Conservation (phyloP, 1,140 invertebrate species). For the Mya arenaria region DNA sequence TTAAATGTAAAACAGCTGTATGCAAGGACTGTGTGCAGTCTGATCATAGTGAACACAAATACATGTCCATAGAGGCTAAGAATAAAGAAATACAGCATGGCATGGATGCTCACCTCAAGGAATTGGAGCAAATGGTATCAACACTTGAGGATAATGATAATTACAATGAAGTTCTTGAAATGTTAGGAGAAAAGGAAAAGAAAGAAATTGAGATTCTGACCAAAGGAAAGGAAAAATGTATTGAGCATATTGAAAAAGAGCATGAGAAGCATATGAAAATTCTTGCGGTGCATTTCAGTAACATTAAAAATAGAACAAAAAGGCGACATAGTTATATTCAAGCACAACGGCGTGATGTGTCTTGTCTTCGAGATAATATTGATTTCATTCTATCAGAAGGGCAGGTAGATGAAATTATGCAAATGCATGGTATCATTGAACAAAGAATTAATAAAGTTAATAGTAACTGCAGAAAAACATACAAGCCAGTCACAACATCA, state of each 20-base stretch:
- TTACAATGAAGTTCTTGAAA: not conserved
- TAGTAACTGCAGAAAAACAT: not conserved
- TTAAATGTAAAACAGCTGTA: not conserved
- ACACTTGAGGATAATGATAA: not conserved
- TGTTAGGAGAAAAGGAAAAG: not conserved
- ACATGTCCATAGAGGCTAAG: not conserved
- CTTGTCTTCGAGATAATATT: not conserved
- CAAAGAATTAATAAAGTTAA: not conserved
- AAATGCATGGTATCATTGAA: not conserved
- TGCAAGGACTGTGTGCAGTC: conserved; percentile 3
- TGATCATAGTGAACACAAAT: not conserved
- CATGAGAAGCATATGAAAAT: not conserved
- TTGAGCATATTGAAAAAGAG: not conserved
- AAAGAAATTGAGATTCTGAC: conserved; percentile 7
- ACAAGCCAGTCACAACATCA: not conserved
- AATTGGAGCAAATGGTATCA: not conserved
- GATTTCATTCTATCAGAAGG: conserved; percentile 11
- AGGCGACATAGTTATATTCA: not conserved
- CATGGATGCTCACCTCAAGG: not conserved
- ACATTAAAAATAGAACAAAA: not conserved
- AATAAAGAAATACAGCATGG: not conserved
- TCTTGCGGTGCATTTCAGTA: not conserved
- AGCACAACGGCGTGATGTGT: not conserved
- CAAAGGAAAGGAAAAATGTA: not conserved
- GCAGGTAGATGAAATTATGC: conserved; percentile 3